Conservation (phyloP, 2,113 vertebrate species). For the Serinus canaria region DNA sequence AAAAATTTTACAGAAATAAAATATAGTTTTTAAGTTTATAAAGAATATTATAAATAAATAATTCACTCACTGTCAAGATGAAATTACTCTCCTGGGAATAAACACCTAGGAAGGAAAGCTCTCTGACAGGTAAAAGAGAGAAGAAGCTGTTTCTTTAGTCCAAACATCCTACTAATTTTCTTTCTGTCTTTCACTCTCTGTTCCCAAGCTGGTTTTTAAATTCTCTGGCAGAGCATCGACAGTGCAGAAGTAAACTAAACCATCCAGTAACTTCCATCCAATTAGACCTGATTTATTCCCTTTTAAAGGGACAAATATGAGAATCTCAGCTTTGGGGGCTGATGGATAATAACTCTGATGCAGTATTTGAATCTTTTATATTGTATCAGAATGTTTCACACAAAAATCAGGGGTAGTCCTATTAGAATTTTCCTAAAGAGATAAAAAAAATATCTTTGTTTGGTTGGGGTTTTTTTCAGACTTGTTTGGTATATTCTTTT, state of each 20-base stretch:
- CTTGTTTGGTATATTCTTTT: not conserved
- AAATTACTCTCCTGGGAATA: not conserved
- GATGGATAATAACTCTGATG: not conserved
- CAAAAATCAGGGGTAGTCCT: not conserved
- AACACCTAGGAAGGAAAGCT: not conserved
- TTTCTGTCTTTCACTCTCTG: not conserved
- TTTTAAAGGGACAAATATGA: not conserved
- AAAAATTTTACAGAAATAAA: not conserved
- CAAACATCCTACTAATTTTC: not conserved
- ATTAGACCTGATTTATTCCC: not conserved
- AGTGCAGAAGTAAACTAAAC: not conserved
- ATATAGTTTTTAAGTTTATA: not conserved
- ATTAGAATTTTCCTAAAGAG: not conserved
- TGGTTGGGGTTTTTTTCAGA: not conserved
- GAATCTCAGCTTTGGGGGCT: not conserved
- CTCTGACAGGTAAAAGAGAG: not conserved
- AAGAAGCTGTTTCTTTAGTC: not conserved
- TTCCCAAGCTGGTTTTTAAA: not conserved
- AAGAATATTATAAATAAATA: not conserved
- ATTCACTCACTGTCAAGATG: not conserved
- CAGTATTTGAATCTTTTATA: not conserved
- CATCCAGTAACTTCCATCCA: not conserved
- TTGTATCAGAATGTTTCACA: not conserved
- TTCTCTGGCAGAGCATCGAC: not conserved
- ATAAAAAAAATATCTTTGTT: not conserved